These are phyloP conservation scores for Blastobasis adustella DNA, from an alignment of 2,888 invertebrate species.

Conservation along the genomic window DNA sequence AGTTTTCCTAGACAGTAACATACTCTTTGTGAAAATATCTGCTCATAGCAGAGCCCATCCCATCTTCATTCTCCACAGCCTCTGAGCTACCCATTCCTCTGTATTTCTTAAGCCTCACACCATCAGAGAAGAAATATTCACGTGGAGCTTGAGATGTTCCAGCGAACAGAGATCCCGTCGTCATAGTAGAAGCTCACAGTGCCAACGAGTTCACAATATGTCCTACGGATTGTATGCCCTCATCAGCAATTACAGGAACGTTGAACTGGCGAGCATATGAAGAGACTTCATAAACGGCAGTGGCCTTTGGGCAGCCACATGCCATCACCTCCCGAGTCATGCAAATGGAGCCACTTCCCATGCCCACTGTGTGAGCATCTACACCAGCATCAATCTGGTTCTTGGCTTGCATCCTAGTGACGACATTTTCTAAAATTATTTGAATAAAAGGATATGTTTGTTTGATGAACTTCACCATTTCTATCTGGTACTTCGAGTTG, in stretches of 20 bases:
- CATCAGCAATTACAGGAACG: constrained; percentile 99
- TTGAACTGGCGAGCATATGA: constrained; percentile 91
- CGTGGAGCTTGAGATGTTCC: constrained; percentile 99
- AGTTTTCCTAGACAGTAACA: constrained; percentile 73
- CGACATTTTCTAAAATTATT: constrained; percentile 98
- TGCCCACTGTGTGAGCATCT: constrained; percentile 96
- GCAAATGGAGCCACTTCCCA: constrained; percentile 99
- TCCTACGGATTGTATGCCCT: constrained; percentile 97
- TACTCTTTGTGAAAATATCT: constrained; percentile 90
- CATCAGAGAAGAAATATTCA: constrained; percentile 99
- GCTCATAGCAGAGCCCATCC: constrained; percentile 88
- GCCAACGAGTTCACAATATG: constrained; percentile 97
- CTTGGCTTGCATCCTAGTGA: constrained; percentile 96
- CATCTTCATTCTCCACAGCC: constrained; percentile 96
- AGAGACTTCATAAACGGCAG: constrained; percentile 96
- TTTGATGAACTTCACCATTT: constrained; percentile 95
- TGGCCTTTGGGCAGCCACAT: constrained; percentile 97
- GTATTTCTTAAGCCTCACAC: constrained; percentile 94
- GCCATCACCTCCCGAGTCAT: constrained; percentile 99
- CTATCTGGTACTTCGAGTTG: constrained; percentile 95
- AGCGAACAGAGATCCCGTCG: constrained; percentile 99
- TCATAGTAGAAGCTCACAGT: constrained; percentile 95
- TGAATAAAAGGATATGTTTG: constrained; percentile 88
- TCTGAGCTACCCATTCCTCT: constrained; percentile 99
- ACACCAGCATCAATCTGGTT: constrained; percentile 98